Base-by-base conservation (phyloP, 2,888 invertebrate genomes). In the Orchestes rusci region DNA sequence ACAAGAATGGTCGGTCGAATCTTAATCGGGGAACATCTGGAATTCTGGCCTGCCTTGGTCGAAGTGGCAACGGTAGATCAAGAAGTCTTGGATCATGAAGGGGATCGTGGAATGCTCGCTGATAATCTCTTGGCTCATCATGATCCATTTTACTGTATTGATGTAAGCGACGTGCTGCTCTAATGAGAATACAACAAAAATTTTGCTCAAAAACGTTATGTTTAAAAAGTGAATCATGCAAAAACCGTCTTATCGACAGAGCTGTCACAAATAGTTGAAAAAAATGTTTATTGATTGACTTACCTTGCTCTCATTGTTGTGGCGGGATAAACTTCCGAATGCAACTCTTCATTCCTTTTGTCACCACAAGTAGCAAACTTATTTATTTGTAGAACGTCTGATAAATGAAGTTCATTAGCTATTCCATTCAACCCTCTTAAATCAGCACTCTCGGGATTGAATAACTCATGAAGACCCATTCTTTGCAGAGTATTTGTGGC, bases 1-100 rank as follows among this genome's bases (percentile, higher is more conserved):
- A 92, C 17, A 92, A 72, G 74, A 92, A 92, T 1, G 91, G 91
- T 61, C 89, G 75, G 59, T 92, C 90, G 63, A 89, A 84, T 58
- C 85, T 80, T 61, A 92, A 72, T 61, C 89, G 73, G 3, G 84
- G 85, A 13, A 74, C 71, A 37, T 85, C 80, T 0, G 83, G 83
- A 10, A 82, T 67, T 20, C 83, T 73, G 2, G 83, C 83, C 57
- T 84, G 84, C 54, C 84, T 70, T 2, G 84, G 84, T 43, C 84
- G 70, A 18, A 83, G 67, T 13, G 83, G 80, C 38, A 84, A 61
- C 0, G 84, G 84, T 50, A 84, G 55, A 30, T 73, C 69, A 37
- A 73, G 58, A 46, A 70, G 71, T 51, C 69, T 71, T 4, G 72
- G 72, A 61, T 75, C 72, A 44, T 73, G 67, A 8, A 75, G 59